Conservation (phyloP, 2,113 vertebrate species). For the Anguilla rostrata region DNA sequence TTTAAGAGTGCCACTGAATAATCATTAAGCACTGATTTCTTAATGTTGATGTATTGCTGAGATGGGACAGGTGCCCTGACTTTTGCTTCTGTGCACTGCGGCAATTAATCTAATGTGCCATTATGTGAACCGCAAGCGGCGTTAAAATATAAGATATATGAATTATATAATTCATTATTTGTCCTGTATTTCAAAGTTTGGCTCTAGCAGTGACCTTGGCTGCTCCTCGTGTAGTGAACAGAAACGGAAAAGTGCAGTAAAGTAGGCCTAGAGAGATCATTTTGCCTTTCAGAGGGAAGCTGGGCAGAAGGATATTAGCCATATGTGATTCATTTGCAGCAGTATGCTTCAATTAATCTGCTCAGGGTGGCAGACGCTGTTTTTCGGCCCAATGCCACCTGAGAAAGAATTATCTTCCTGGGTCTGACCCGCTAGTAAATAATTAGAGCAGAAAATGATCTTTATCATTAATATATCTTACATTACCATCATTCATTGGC, state of each 20-base stretch:
- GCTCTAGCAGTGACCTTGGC: constrained; percentile 15
- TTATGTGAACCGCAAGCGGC: constrained; percentile 24
- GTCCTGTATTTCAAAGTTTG: constrained; percentile 29
- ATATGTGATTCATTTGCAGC: constrained; percentile 47
- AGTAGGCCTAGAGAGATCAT: constrained; percentile 9
- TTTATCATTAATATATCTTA: constrained; percentile 47
- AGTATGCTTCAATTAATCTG: constrained; percentile 51
- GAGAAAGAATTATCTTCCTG: constrained; percentile 47
- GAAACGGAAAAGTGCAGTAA: constrained; percentile 33
- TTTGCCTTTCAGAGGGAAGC: constrained; percentile 21
- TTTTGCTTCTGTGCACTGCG: constrained; percentile 32
- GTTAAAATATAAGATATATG: constrained; percentile 10
- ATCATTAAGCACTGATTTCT: constrained; percentile 21
- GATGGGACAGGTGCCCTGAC: constrained; percentile 40
- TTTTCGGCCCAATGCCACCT: constrained; percentile 43
- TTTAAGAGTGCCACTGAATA: constrained; percentile 5
- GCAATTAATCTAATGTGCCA: constrained; percentile 46
- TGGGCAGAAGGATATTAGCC: constrained; percentile 31
- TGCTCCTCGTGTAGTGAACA: not conserved
- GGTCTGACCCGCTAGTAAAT: constrained; percentile 47
- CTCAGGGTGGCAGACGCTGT: constrained; percentile 36
- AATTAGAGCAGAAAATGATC: constrained; percentile 53
- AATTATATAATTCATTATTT: constrained; percentile 47
- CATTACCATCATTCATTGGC: constrained; percentile 41
- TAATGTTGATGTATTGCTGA: constrained; percentile 46